phyloP scores from a whole-genome alignment of 2,113 vertebrate species.

The Silurus meridionalis region DNA sequence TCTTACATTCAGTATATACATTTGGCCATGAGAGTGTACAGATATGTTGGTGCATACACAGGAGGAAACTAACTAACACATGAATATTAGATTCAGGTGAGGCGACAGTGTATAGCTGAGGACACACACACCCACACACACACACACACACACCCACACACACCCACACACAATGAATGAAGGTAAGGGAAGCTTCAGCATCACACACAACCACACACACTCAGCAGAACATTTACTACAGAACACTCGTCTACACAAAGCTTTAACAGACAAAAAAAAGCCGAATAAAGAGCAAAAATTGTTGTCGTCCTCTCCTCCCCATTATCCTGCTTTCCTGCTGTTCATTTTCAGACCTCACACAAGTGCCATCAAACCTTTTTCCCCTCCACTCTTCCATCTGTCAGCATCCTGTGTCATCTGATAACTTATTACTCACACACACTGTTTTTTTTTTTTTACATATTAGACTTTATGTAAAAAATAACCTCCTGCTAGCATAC shows the following conservation, averaged over 20 bases:
- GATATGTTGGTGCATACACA: slow-evolving; percentile 76
- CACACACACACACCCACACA: slow-evolving; percentile 44
- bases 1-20: slow-evolving; percentile 82
- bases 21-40: slow-evolving; percentile 72
- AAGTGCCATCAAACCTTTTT: neutral
- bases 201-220: slow-evolving; percentile 25
- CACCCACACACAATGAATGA: slow-evolving; percentile 7
- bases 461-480: slow-evolving; percentile 16
- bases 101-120: slow-evolving; percentile 61
- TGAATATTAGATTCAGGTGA: slow-evolving; percentile 53
- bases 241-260: slow-evolving; percentile 6
- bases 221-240: neutral
- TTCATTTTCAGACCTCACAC: neutral
- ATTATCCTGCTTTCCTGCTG: neutral
- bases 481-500: neutral
- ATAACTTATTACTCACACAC: neutral
- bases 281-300: neutral
- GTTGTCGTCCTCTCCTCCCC: neutral
- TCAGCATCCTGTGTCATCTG: neutral
- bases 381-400: too few relatives aligned
- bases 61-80: slow-evolving; percentile 64
- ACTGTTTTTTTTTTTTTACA: neutral
- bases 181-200: neutral
- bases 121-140: slow-evolving; percentile 47
- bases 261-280: neutral